Conservation (phyloP, 2,113 vertebrate species). For the Gavialis gangeticus region DNA sequence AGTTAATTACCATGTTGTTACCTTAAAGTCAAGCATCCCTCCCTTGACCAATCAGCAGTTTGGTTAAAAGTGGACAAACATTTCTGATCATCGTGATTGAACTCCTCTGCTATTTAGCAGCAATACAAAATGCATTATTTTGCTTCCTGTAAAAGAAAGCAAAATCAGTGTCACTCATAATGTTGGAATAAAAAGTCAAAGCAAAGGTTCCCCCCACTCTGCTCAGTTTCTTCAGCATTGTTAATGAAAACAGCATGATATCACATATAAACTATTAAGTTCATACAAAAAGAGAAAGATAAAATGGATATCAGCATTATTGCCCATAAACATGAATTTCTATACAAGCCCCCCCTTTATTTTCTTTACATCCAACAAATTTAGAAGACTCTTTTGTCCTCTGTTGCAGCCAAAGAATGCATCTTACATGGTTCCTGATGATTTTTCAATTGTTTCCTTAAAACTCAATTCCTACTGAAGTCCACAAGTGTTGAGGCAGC, state of each 20-base stretch:
- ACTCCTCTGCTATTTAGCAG: background rate
- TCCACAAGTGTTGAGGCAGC: background rate
- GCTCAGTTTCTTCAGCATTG: conserved; percentile 23
- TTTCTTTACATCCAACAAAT: background rate
- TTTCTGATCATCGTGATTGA: background rate
- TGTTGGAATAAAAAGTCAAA: conserved; percentile 35
- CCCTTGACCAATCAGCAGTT: conserved; percentile 47
- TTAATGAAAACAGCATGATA: conserved; percentile 30
- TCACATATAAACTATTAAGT: background rate
- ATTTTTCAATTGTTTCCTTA: background rate
- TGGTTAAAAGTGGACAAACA: conserved; percentile 13
- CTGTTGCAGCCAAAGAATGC: background rate
- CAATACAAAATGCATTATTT: background rate
- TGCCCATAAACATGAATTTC: background rate
- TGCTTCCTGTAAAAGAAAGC: conserved; percentile 1
- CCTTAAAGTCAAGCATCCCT: conserved; percentile 42
- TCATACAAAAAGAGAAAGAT: background rate
- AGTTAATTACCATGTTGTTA: conserved; percentile 29
- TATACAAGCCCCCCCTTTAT: background rate
- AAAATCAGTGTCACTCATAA: background rate
- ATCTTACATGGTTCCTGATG: background rate
- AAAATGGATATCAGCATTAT: conserved; percentile 31
- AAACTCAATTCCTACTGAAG: background rate
- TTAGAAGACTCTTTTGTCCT: background rate
- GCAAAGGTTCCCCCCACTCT: background rate